Conservation (phyloP, 2,888 invertebrate species). For the Sturmia bella region DNA sequence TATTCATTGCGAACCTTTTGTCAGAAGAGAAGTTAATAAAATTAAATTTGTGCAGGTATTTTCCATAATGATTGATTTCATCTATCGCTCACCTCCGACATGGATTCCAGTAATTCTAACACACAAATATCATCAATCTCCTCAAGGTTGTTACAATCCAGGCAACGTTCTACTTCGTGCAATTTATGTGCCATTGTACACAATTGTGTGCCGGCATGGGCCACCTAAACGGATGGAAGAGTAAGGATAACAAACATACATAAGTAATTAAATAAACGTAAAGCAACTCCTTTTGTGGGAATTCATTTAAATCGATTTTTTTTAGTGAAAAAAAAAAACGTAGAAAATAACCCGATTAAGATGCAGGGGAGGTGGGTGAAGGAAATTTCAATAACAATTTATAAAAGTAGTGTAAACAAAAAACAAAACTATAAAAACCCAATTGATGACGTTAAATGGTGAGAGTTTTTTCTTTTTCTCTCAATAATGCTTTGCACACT, state of each 20-base stretch:
- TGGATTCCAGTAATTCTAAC: conserved; percentile 88
- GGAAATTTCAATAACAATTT: too few species aligned
- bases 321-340: too few species aligned
- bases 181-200: conserved; percentile 89
- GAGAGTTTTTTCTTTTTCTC: neutral
- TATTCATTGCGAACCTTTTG: conserved; percentile 90
- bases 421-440: conserved; percentile 1
- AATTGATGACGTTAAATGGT: conserved; percentile 37
- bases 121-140: conserved; percentile 85
- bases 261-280: too few species aligned
- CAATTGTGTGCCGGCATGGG: conserved; percentile 87
- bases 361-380: too few species aligned
- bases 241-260: neutral
- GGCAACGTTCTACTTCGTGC: conserved; percentile 86
- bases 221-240: conserved; percentile 83
- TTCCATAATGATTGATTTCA: neutral
- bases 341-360: too few species aligned
- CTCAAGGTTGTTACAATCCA: conserved; percentile 75
- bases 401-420: conserved; percentile 19
- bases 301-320: too few species aligned
- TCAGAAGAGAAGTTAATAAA: neutral
- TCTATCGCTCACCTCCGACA: conserved; percentile 86
- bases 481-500: conserved; percentile 2
- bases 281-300: too few species aligned
- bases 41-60: neutral